Conservation (phyloP, 1,140 invertebrate species). For the Lutraria rhynchaena region DNA sequence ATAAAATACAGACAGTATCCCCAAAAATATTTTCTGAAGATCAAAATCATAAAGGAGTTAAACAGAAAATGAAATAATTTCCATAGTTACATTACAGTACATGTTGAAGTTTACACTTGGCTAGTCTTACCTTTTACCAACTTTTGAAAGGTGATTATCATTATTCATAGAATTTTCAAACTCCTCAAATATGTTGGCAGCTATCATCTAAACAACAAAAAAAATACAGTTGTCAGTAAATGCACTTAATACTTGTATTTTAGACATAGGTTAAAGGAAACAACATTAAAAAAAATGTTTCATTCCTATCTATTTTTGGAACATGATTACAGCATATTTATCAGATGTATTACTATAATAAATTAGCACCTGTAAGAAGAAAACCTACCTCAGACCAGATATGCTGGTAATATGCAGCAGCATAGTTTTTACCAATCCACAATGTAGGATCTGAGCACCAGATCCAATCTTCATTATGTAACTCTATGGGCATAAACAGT, state of each 20-base stretch:
- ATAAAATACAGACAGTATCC: too few species aligned
- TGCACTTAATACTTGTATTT: too few species aligned
- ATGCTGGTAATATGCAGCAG: slow-evolving; percentile 82
- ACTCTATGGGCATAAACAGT: slow-evolving; percentile 88
- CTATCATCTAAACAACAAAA: slow-evolving; percentile 94
- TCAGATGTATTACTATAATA: too few species aligned
- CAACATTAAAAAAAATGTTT: too few species aligned
- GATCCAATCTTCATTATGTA: slow-evolving; percentile 90
- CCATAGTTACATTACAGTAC: neutral
- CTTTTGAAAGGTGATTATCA: slow-evolving; percentile 69
- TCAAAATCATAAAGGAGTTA: too few species aligned
- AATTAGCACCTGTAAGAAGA: too few species aligned
- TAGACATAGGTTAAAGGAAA: too few species aligned
- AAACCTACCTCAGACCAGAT: slow-evolving; percentile 81
- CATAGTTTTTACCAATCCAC: slow-evolving; percentile 78
- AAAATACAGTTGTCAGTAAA: too few species aligned
- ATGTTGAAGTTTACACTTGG: neutral
- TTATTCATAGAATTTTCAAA: slow-evolving; percentile 87
- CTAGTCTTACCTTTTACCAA: slow-evolving; percentile 79
- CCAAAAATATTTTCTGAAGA: too few species aligned
- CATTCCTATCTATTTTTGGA: too few species aligned
- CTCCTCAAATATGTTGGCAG: slow-evolving; percentile 93
- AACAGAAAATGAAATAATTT: too few species aligned
- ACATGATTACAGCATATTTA: too few species aligned
- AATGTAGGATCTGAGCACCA: slow-evolving; percentile 88